Conservation (phyloP, 2,113 vertebrate genomes). For the Lepus americanus region DNA sequence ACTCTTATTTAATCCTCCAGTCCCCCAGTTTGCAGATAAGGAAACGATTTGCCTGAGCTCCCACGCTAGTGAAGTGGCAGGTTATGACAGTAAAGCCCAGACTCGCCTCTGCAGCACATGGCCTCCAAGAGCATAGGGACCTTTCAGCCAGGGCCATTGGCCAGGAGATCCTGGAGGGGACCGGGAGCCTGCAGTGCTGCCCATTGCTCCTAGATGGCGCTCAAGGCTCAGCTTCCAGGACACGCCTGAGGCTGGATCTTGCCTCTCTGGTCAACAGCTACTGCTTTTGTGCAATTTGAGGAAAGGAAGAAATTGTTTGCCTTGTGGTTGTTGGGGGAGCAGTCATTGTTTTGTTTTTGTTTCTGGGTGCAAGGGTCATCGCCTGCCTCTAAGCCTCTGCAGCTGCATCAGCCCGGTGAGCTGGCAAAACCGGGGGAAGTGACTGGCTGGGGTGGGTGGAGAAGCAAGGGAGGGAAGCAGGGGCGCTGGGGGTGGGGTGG, state of each 20-base stretch:
- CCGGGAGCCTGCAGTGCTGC: not conserved
- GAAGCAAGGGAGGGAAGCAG: not conserved
- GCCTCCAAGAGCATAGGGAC: not conserved
- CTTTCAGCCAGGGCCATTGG: too few relatives aligned
- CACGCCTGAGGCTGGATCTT: not conserved
- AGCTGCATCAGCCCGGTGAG: not conserved
- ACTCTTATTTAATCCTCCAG: not conserved
- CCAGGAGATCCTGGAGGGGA: too few relatives aligned
- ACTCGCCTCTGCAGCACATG: fast-evolving
- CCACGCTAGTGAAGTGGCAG: not conserved
- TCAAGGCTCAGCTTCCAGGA: conserved; percentile 52
- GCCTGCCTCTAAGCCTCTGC: not conserved
- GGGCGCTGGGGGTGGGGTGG: not conserved
- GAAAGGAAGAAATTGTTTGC: conserved; percentile 54
- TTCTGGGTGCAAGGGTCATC: not conserved
- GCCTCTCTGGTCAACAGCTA: conserved; percentile 26
- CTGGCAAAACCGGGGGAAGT: not conserved
- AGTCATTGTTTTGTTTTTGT: conserved; percentile 27
- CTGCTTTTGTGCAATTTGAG: conserved; percentile 64
- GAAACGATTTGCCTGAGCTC: not conserved
- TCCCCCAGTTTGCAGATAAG: not conserved
- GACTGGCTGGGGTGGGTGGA: not conserved
- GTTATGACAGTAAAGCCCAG: not conserved
- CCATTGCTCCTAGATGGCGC: conserved; percentile 75
- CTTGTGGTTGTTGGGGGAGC: not conserved